Percentiles rank a stretch among this genome's conserved stretches.
Evolutionary conservation across 2,888 invertebrate species (phyloP).

Genomic region (Drosophila formosana): DNA sequence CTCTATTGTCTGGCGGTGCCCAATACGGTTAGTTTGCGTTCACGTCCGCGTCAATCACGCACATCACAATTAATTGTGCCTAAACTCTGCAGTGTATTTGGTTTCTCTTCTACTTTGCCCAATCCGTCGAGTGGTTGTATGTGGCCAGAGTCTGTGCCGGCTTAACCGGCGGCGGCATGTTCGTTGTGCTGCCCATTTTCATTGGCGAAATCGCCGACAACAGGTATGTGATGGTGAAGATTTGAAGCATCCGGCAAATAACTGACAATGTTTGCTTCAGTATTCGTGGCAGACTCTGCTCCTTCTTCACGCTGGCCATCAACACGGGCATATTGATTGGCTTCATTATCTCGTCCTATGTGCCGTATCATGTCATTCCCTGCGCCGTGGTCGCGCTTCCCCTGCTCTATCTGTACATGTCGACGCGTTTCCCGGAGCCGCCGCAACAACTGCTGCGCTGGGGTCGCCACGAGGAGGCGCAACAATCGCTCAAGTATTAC

Average conservation of each 20-base stretch:
- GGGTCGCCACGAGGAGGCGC: slow-evolving; percentile 60
- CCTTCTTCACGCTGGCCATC: slow-evolving; percentile 68
- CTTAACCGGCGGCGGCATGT: slow-evolving; percentile 82
- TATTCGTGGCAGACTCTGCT: slow-evolving; percentile 80
- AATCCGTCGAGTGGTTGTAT: slow-evolving; percentile 78
- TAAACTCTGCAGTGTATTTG: slow-evolving; percentile 59
- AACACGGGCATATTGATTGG: slow-evolving; percentile 70
- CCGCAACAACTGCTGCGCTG: slow-evolving; percentile 68
- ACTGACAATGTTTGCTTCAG: slow-evolving; percentile 41
- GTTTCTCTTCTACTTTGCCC: slow-evolving; percentile 79
- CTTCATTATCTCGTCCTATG: slow-evolving; percentile 64
- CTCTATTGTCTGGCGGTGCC: slow-evolving; percentile 81
- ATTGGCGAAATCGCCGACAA: slow-evolving; percentile 84
- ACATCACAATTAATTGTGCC: neutral
- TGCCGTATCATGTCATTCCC: slow-evolving; percentile 73
- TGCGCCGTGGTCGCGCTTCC: slow-evolving; percentile 61
- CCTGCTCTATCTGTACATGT: slow-evolving; percentile 58
- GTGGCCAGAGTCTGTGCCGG: slow-evolving; percentile 81
- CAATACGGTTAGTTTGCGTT: slow-evolving; percentile 74
- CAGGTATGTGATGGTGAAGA: slow-evolving; percentile 67
- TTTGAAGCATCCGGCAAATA: too few species aligned
- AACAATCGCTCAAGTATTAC: slow-evolving; percentile 68
- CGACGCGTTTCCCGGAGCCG: slow-evolving; percentile 70
- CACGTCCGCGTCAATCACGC: neutral
- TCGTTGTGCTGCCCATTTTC: slow-evolving; percentile 81